Conservation (phyloP, 2,797 vertebrate genomes). For the Phylloscopus collybita region DNA sequence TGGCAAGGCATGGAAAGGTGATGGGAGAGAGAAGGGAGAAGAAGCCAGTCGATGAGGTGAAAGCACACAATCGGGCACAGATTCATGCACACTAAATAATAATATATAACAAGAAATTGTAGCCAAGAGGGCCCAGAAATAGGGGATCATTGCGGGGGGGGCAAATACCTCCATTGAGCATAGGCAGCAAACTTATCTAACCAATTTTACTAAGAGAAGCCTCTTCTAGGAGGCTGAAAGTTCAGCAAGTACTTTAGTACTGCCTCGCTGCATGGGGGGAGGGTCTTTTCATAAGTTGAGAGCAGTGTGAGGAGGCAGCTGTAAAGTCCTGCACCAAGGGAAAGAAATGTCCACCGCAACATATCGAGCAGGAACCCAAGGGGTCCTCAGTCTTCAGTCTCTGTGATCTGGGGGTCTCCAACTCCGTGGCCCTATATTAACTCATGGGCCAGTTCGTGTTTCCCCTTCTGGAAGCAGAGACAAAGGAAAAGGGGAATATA, state of each 20-base stretch:
- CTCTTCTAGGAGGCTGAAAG: neutral
- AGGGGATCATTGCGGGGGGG: neutral
- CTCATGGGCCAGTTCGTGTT: conserved; percentile 23
- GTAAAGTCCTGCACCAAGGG: neutral
- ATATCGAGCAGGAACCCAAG: neutral
- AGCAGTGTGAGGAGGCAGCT: neutral
- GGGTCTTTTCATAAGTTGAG: neutral
- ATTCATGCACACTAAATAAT: neutral
- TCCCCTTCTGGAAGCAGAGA: conserved; percentile 32
- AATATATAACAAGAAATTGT: neutral
- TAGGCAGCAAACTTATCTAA: neutral
- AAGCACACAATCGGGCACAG: neutral
- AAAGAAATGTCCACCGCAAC: neutral
- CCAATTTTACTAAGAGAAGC: neutral
- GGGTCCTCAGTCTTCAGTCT: neutral
- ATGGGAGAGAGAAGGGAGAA: neutral
- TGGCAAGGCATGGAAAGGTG: neutral
- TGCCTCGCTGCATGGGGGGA: rapidly evolving
- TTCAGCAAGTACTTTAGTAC: neutral
- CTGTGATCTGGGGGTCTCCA: neutral
- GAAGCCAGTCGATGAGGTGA: neutral
- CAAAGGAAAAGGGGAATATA: neutral
- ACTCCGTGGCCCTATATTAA: conserved; percentile 14
- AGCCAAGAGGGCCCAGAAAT: neutral
- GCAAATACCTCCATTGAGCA: neutral